These are phyloP conservation scores for Drosophila eohydei DNA, from an alignment of 2,888 invertebrate genomes.

Conservation along the genomic window DNA sequence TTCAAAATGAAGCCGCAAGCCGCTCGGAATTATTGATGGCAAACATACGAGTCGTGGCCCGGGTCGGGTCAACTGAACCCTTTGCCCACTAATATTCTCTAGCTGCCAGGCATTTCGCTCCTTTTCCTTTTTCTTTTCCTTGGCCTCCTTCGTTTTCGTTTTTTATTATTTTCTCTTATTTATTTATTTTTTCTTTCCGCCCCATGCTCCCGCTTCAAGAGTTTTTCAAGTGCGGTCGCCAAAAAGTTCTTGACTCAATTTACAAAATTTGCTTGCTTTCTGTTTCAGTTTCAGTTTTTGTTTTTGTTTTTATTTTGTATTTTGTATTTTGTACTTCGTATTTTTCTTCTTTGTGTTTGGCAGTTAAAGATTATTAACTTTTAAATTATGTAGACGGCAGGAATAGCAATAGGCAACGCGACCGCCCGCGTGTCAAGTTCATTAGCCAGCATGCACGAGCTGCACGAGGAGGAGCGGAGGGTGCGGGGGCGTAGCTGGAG, in stretches of 20 bases:
- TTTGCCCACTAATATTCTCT: constrained; percentile 20
- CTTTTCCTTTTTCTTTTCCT: constrained; percentile 16
- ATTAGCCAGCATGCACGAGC: constrained; percentile 31
- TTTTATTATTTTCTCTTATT: neutral
- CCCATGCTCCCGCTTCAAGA: constrained; percentile 13
- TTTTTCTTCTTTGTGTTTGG: neutral
- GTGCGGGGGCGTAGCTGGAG: constrained; percentile 4
- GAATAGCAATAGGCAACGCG: constrained; percentile 2
- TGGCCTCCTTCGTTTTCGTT: neutral
- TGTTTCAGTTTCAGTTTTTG: constrained; percentile 18
- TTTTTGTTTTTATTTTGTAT: constrained; percentile 6
- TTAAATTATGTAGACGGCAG: constrained; percentile 57
- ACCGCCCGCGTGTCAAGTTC: constrained; percentile 51
- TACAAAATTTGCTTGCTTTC: constrained; percentile 57
- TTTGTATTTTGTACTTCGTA: neutral
- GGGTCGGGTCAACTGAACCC: constrained; percentile 7
- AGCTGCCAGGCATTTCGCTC: constrained; percentile 33
- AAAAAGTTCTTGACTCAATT: constrained; percentile 73
- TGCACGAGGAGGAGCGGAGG: neutral
- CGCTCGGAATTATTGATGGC: constrained; percentile 73
- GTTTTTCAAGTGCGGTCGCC: constrained; percentile 59
- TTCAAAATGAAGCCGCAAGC: constrained; percentile 79
- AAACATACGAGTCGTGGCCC: constrained; percentile 23
- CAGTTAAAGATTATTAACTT: constrained; percentile 71
- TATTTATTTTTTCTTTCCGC: neutral